phyloP scores from a whole-genome alignment of 2,797 vertebrate species.

The Limosa lapponica region DNA sequence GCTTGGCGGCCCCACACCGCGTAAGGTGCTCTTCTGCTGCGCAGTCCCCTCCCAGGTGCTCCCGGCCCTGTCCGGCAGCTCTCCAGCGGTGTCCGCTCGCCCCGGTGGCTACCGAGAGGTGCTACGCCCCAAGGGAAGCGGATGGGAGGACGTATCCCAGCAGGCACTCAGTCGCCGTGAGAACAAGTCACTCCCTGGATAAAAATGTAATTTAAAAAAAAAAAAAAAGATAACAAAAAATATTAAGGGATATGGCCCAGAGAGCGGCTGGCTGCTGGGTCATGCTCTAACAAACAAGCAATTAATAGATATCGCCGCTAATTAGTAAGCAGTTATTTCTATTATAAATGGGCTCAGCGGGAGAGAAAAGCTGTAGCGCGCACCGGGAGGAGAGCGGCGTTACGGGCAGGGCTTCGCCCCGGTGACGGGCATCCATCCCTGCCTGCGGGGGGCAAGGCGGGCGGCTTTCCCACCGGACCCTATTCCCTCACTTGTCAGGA shows the following conservation, averaged over 20 bases:
- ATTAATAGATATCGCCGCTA: conserved; percentile 68
- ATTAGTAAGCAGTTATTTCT: conserved; percentile 71
- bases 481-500: not conserved
- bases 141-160: not conserved
- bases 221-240: no score
- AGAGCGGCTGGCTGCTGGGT: conserved; percentile 58
- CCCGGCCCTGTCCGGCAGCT: not conserved
- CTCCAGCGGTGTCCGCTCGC: not conserved
- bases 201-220: not conserved
- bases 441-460: not conserved
- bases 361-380: not conserved
- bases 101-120: not conserved
- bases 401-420: not conserved
- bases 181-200: not conserved
- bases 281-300: conserved; percentile 65
- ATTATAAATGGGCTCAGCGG: conserved; percentile 20
- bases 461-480: not conserved
- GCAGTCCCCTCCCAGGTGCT: not conserved
- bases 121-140: not conserved
- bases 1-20: not conserved
- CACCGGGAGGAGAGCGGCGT: not conserved
- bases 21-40: not conserved
- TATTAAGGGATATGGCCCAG: not conserved
- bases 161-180: not conserved
- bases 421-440: not conserved